Evolutionary conservation across 2,113 vertebrate genomes (phyloP), one percentile per base, ranked within the genome.

Genomic region (Aphyosemion australe): DNA sequence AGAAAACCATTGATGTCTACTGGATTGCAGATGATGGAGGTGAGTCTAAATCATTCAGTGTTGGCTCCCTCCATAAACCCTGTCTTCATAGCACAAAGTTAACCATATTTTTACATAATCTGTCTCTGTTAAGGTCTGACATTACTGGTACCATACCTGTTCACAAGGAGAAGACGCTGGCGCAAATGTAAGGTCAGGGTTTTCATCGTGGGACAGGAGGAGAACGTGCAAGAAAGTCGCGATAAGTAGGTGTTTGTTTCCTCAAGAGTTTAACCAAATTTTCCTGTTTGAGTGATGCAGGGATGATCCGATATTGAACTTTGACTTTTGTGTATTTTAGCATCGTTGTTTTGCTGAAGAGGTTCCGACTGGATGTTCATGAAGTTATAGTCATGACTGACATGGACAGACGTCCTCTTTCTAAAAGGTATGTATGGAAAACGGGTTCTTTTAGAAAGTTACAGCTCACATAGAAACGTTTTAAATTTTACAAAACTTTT

Each of bases 21-120:
- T 94, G 92, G 92, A 84, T 94, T 12, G 89, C 89, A 46, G 92
- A 94, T 50, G 93, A 94, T 61, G 92, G 92, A 71, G 93, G 93
- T 92, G 55, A 65, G 49, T 45, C 15, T 16, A 16, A 52, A 12
- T 1, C 26, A 42, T 13, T 11, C 11, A 1, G 11, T 11, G 1
- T 42, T 42, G 26, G 3, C 26, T 26, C 26, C 26, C 26, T 26
- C 26, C 26, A 26, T 26, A 26, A 5, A 26, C 26, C 26, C 9
- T 37, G 34, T 10, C 1, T 37, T 37, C 34, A 37, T 37, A 37
- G 6, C 26, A 37, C 9, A 5, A 13, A 15, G 14, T 13, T 45
- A 15, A 45, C 3, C 42, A 3, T 45, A 15, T 15, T 45, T 45
- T 15, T 45, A 11, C 16, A 3, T 32, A 21, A 9, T 4, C 34